Evolutionary conservation across 2,113 vertebrate species (phyloP), one percentile per base, ranked within the genome.

Genomic region (Elgaria multicarinata): DNA sequence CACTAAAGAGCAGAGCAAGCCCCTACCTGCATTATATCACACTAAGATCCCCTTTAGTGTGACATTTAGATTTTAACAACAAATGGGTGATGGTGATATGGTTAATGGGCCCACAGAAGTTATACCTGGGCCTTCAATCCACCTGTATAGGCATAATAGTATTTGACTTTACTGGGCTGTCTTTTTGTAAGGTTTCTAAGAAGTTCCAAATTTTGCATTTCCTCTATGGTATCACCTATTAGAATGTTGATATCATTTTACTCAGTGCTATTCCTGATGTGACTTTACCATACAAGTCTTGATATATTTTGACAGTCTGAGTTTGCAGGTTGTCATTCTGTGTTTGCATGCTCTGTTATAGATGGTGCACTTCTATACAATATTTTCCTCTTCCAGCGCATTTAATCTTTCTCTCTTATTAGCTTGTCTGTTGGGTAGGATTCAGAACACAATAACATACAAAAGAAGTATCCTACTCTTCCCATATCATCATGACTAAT

Each of bases 301-400:
- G 66, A 88, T 58, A 81, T 82, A 72, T 82, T 72, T 82, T 88
- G 66, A 81, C 78, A 55, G 36, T 14, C n/a, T 81, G 9, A 58
- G 50, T 72, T 88, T 88, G 67, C 78, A 81, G 53, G 50, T 88
- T 88, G 66, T 81, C 66, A 33, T 72, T 80, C 66, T 81, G n/a
- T 42, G 64, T 67, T 87, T 76, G 31, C 44, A 22, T 69, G 64
- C 26, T 71, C 66, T 71, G 44, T 67, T 77, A 50, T 31, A 66
- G 31, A 78, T 5, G 4, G 39, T 50, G 62, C 72, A 46, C 26
- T 46, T 66, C 42, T 66, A 42, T 64, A 58, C 6, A 75, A 66
- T 36, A 28, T 62, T 36, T 55, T 50, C 22, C 8, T 10, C 39
- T 44, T 58, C 22, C 58, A 16, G 12, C 66, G 58, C 44, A 2